phyloP scores from a whole-genome alignment of 1,140 invertebrate species.

The Cydia fagiglandana region DNA sequence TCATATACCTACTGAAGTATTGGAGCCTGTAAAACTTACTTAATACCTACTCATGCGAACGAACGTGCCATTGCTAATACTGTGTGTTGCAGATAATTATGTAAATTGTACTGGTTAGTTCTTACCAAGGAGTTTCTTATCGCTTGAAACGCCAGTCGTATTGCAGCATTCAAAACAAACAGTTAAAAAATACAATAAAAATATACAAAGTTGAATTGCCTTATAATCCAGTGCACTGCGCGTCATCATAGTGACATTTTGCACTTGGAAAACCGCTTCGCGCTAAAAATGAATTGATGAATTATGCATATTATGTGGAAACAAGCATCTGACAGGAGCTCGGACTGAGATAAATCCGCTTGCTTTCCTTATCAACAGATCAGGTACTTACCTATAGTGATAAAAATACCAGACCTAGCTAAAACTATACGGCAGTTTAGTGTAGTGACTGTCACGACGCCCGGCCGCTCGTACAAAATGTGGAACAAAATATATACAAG shows the following conservation, averaged over 20 bases:
- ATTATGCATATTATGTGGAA: conserved; percentile 26
- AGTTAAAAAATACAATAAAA: background rate
- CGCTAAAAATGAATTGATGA: background rate
- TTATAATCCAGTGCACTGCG: background rate
- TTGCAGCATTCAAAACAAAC: conserved; percentile 3
- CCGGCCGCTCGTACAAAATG: conserved; percentile 56
- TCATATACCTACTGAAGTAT: background rate
- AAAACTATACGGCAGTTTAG: conserved; percentile 47
- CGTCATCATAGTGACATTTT: background rate
- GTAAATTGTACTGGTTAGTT: conserved; percentile 33
- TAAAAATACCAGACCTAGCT: conserved; percentile 67
- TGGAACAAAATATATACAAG: conserved; percentile 72
- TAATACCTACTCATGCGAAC: conserved; percentile 4
- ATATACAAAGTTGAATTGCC: background rate
- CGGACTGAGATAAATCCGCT: conserved; percentile 66
- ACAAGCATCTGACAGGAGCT: conserved; percentile 29
- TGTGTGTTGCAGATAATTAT: conserved; percentile 33
- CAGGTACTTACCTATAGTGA: conserved; percentile 61
- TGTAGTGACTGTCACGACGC: conserved; percentile 48
- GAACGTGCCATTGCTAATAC: background rate
- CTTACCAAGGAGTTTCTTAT: conserved; percentile 27
- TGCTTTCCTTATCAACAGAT: conserved; percentile 75
- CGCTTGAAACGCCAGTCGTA: conserved; percentile 8
- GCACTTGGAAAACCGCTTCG: background rate
- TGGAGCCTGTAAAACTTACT: conserved; percentile 10